Evolutionary conservation across 2,888 invertebrate species (phyloP).

Genomic region (Philhelius pedissequus): DNA sequence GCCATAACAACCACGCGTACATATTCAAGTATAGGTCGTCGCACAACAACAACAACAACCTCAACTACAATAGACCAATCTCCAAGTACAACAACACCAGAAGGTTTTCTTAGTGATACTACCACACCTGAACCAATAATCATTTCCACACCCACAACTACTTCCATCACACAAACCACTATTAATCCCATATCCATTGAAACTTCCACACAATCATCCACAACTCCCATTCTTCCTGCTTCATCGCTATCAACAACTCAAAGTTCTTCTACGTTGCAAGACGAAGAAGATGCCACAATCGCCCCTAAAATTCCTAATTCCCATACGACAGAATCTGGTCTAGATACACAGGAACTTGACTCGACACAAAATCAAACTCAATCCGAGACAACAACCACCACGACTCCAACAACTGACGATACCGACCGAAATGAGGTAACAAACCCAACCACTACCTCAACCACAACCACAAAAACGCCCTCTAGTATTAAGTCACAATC

Average conservation of each 20-base stretch:
- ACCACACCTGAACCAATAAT: slow-evolving; percentile 75
- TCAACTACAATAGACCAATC: slow-evolving; percentile 69
- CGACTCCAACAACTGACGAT: slow-evolving; percentile 68
- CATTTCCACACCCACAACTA: slow-evolving; percentile 71
- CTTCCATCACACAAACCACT: slow-evolving; percentile 70
- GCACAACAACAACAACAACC: slow-evolving; percentile 74
- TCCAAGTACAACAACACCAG: slow-evolving; percentile 59
- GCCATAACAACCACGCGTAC: slow-evolving; percentile 74
- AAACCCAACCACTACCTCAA: slow-evolving; percentile 55
- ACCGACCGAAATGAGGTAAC: slow-evolving; percentile 69
- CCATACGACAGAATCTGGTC: slow-evolving; percentile 69
- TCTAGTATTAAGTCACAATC: slow-evolving; percentile 69
- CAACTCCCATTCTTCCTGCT: slow-evolving; percentile 65
- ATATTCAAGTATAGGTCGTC: slow-evolving; percentile 77
- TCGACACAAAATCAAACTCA: slow-evolving; percentile 57
- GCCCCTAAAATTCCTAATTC: slow-evolving; percentile 46
- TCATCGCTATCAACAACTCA: slow-evolving; percentile 40
- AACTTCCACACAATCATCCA: slow-evolving; percentile 65
- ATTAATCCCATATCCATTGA: slow-evolving; percentile 69
- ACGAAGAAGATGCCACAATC: slow-evolving; percentile 41
- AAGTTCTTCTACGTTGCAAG: slow-evolving; percentile 31
- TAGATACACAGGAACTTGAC: slow-evolving; percentile 70
- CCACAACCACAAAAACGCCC: slow-evolving; percentile 40
- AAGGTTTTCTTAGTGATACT: slow-evolving; percentile 70
- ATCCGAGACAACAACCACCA: slow-evolving; percentile 68